Evolutionary conservation across 2,113 vertebrate species (phyloP).

Genomic region (Notiomystis cincta): DNA sequence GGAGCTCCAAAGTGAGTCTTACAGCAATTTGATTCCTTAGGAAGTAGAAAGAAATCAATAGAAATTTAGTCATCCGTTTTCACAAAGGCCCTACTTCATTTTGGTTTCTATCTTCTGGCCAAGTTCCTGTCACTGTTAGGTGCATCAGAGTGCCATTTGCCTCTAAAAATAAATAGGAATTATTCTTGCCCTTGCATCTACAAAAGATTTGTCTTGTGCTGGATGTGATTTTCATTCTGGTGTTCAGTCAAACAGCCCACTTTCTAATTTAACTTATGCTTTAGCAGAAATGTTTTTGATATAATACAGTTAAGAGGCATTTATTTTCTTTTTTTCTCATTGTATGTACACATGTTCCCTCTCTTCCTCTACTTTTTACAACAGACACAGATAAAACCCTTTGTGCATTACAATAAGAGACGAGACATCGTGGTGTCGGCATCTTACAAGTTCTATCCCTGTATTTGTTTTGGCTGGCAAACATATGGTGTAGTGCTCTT

Average conservation of each 20-base stretch:
- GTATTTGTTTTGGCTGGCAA: neutral
- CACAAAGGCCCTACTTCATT: neutral
- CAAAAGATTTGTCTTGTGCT: neutral
- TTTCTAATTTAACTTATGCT: neutral
- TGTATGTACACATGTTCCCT: neutral
- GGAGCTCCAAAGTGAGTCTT: neutral
- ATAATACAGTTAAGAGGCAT: neutral
- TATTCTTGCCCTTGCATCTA: neutral
- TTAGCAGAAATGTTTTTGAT: neutral
- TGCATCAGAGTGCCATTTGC: neutral
- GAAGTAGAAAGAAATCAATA: slow-evolving; percentile 44
- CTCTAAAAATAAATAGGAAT: neutral
- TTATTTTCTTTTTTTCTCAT: neutral
- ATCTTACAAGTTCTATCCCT: neutral
- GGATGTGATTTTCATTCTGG: neutral
- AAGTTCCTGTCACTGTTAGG: neutral
- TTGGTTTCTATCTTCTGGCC: neutral
- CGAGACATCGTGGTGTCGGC: neutral
- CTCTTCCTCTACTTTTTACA: neutral
- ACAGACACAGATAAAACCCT: neutral
- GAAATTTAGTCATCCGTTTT: slow-evolving; percentile 36
- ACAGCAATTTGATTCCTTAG: slow-evolving; percentile 4
- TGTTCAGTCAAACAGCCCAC: neutral
- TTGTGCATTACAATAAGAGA: neutral
- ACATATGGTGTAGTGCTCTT: neutral